Conservation (phyloP, 1,140 invertebrate species). For the Coelopa frigida region DNA sequence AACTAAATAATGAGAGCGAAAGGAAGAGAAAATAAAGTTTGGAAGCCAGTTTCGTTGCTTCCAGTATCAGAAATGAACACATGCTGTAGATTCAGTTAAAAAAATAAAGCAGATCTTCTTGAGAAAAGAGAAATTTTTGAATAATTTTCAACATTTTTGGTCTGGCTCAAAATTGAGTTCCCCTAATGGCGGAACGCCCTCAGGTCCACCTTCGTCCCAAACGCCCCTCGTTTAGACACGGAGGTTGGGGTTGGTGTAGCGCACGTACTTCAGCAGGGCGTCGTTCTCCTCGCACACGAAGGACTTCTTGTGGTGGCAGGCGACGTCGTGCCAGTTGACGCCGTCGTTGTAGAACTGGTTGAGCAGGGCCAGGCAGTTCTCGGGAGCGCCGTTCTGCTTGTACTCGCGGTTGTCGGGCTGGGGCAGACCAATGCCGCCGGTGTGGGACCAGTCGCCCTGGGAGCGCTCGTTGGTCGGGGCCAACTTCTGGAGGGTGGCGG, state of each 20-base stretch:
- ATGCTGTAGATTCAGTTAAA: not conserved
- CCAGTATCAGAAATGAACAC: not conserved
- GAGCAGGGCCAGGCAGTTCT: slow-evolving; percentile 70
- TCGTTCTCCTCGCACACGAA: slow-evolving; percentile 79
- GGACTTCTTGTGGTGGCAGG: slow-evolving; percentile 75
- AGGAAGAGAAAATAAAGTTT: no score
- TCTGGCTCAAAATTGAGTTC: not conserved
- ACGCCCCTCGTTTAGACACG: slow-evolving; percentile 55
- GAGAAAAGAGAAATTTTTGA: not conserved
- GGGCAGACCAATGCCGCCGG: slow-evolving; percentile 67
- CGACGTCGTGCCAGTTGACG: slow-evolving; percentile 80
- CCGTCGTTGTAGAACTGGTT: slow-evolving; percentile 83
- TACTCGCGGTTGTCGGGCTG: slow-evolving; percentile 77
- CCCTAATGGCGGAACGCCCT: no score
- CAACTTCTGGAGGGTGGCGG: slow-evolving; percentile 69
- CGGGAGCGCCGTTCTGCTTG: slow-evolving; percentile 66
- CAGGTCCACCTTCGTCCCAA: not conserved
- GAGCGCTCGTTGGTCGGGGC: slow-evolving; percentile 65
- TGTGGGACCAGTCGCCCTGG: slow-evolving; percentile 77
- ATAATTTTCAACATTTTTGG: slow-evolving; percentile 9
- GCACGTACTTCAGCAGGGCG: slow-evolving; percentile 68
- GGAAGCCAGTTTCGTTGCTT: no score
- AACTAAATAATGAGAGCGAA: slow-evolving; percentile 9
- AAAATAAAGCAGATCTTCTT: no score
- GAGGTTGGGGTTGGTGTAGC: slow-evolving; percentile 67